A percentile compares a stretch with the other conserved stretches of the same genome.
phyloP scores from a whole-genome alignment of 1,140 invertebrate genomes.

The Trichonephila inaurata region DNA sequence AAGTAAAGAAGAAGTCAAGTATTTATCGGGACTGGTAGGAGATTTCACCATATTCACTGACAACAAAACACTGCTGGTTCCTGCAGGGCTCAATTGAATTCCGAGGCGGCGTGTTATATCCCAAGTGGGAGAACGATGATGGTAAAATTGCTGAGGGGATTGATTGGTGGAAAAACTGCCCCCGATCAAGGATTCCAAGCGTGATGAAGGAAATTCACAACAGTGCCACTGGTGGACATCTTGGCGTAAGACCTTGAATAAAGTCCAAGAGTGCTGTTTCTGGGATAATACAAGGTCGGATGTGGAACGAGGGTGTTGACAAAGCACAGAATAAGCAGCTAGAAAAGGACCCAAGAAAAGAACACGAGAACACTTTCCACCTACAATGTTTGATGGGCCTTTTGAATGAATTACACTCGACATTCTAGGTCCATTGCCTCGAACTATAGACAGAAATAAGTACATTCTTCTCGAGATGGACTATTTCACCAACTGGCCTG shows the following conservation, averaged over 20 bases:
- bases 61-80: not conserved
- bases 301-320: not conserved
- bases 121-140: not conserved
- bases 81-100: not conserved
- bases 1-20: too few species aligned
- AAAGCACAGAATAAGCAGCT: not conserved
- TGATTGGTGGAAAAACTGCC: not conserved
- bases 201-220: not conserved
- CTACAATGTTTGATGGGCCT: too few species aligned
- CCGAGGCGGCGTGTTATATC: not conserved
- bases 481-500: too few species aligned
- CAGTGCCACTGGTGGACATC: not conserved
- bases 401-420: too few species aligned
- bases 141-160: not conserved
- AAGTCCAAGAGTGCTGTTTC: not conserved
- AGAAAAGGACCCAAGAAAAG: not conserved
- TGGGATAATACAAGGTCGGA: too few species aligned
- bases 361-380: too few species aligned
- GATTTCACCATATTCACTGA: not conserved
- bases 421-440: too few species aligned
- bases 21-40: not conserved
- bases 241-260: conserved; percentile 12
- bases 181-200: not conserved
- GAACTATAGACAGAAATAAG: not conserved
- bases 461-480: not conserved